A percentile compares a stretch with the other conserved stretches of the same genome.
Conservation (phyloP, 2,888 invertebrate genomes). For the Spicauda simplicius region DNA sequence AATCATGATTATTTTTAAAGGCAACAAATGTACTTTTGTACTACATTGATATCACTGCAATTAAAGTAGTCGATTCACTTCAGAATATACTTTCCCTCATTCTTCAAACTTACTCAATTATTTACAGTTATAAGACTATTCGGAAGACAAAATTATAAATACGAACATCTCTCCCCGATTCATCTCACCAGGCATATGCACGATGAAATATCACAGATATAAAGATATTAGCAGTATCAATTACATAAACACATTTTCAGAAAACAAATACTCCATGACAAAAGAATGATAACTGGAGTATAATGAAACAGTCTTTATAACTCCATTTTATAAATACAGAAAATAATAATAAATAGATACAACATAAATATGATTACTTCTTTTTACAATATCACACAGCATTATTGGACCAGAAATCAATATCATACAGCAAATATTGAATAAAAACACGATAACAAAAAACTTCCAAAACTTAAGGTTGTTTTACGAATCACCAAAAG, state of each 20-base stretch:
- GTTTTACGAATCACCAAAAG: conserved; percentile 9
- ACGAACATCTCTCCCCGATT: conserved; percentile 43
- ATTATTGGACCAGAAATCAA: conserved; percentile 10
- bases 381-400: background rate
- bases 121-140: conserved; percentile 36
- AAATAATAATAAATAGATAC: conserved; percentile 6
- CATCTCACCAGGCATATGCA: conserved; percentile 45
- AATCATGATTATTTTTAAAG: conserved; percentile 23
- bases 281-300: background rate
- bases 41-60: conserved; percentile 40
- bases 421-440: background rate
- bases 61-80: conserved; percentile 24
- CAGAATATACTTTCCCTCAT: conserved; percentile 29
- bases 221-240: conserved; percentile 42
- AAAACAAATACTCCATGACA: conserved; percentile 7
- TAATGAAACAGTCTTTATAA: conserved; percentile 8
- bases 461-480: conserved; percentile 9
- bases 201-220: conserved; percentile 56
- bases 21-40: conserved; percentile 39
- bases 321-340: conserved; percentile 2
- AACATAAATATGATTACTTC: conserved; percentile 16
- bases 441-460: background rate
- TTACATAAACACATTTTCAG: conserved; percentile 8
- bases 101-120: conserved; percentile 36
- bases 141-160: conserved; percentile 51